These are phyloP conservation scores for Bergia sp. DNA, from an alignment of 92 coral and sea anemone species.

Conservation along the genomic window DNA sequence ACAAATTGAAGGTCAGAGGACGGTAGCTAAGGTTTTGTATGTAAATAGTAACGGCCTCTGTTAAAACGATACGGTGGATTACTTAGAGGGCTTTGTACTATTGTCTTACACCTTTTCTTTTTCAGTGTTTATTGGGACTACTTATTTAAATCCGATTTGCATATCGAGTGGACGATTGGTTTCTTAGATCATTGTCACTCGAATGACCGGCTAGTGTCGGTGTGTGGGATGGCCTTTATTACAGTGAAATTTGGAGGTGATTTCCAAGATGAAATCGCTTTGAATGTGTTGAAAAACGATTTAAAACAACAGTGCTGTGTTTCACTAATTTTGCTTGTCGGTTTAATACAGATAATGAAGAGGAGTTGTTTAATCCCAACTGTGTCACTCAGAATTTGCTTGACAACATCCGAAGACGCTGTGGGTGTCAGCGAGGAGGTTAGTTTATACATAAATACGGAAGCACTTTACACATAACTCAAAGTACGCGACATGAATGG, in stretches of 20 bases:
- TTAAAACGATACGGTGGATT: background rate
- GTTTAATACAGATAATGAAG: slow-evolving; percentile 69
- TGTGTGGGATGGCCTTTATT: slow-evolving; percentile 67
- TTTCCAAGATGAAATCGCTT: background rate
- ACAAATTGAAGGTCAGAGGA: too few species aligned
- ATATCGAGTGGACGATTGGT: background rate
- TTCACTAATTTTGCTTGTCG: background rate
- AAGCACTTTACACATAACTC: background rate
- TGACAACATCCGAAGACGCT: slow-evolving; percentile 78
- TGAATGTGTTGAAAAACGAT: too few species aligned
- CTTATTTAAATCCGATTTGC: background rate
- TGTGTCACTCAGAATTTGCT: slow-evolving; percentile 81
- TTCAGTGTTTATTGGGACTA: background rate
- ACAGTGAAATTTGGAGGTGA: slow-evolving; percentile 88
- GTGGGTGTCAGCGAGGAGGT: slow-evolving; percentile 88
- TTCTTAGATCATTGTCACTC: background rate
- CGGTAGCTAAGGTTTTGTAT: too few species aligned
- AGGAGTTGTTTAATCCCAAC: slow-evolving; percentile 84
- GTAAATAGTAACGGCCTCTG: background rate
- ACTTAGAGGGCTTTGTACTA: background rate
- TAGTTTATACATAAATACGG: background rate
- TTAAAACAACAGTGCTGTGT: background rate
- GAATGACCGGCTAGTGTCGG: background rate
- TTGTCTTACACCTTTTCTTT: background rate
- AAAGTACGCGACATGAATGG: background rate